Evolutionary conservation across 1,140 invertebrate species (phyloP).

Genomic region (Halesus radiatus): DNA sequence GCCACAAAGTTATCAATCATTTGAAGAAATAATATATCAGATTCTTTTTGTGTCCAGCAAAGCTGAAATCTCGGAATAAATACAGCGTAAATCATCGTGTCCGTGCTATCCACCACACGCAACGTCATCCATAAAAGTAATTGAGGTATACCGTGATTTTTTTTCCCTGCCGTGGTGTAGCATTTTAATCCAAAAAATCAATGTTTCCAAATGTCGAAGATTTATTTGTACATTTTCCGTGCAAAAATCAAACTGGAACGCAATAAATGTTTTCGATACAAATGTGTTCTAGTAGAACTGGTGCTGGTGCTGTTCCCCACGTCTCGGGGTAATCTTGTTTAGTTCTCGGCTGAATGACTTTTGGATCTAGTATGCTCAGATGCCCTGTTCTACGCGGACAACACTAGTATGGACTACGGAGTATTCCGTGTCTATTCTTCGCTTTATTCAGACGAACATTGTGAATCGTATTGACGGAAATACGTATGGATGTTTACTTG

Average conservation of each 20-base stretch:
- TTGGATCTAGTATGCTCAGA: slow-evolving; percentile 27
- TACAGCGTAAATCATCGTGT: slow-evolving; percentile 31
- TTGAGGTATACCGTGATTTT: slow-evolving; percentile 42
- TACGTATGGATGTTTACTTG: background rate
- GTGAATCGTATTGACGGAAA: background rate
- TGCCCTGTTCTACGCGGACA: slow-evolving; percentile 41
- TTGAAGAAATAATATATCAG: too few relatives aligned
- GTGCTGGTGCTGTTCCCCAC: slow-evolving; percentile 43
- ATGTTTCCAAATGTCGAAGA: slow-evolving; percentile 40
- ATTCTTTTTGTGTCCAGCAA: background rate
- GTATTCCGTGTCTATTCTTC: background rate
- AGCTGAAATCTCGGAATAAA: slow-evolving; percentile 1
- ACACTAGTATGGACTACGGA: background rate
- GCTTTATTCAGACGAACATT: background rate
- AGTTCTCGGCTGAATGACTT: slow-evolving; percentile 42
- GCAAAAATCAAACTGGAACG: slow-evolving; percentile 35
- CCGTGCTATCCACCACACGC: slow-evolving; percentile 6
- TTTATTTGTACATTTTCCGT: slow-evolving; percentile 48
- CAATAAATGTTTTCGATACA: slow-evolving; percentile 54
- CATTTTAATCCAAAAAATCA: slow-evolving; percentile 44
- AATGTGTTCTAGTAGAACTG: slow-evolving; percentile 28
- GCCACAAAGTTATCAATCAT: too few relatives aligned
- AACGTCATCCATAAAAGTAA: slow-evolving; percentile 47
- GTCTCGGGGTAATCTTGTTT: slow-evolving; percentile 54
- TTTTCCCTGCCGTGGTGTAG: background rate